Percentiles rank a stretch among this genome's conserved stretches.
phyloP scores from a whole-genome alignment of 2,797 vertebrate genomes.

The Hyperoplus lanceolatus region DNA sequence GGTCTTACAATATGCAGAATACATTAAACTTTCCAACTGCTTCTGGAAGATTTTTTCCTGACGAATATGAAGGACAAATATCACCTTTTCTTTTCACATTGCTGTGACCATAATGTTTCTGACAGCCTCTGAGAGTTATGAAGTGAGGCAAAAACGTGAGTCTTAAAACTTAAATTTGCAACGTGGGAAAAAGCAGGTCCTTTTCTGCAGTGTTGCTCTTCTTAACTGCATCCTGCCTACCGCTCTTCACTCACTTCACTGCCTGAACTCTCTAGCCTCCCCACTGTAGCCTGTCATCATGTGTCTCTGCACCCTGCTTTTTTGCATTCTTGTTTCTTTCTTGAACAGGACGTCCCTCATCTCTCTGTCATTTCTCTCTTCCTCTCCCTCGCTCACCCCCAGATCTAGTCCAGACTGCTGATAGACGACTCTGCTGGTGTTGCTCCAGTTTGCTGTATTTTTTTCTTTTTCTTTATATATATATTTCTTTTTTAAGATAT shows the following conservation, averaged over 20 bases:
- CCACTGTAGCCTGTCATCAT: constrained; percentile 22
- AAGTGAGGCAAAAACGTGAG: constrained; percentile 9
- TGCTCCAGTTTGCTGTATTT: constrained; percentile 67
- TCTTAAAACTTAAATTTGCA: constrained; percentile 33
- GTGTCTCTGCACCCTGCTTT: constrained; percentile 25
- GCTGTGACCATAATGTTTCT: constrained; percentile 42
- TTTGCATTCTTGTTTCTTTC: constrained; percentile 35
- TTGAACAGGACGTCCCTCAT: constrained; percentile 68
- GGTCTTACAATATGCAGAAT: constrained; percentile 78
- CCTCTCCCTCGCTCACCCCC: constrained; percentile 67
- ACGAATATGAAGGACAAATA: constrained; percentile 54
- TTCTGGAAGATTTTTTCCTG: constrained; percentile 74
- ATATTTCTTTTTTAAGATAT: constrained; percentile 24
- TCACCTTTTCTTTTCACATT: constrained; percentile 51
- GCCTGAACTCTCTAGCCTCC: constrained; percentile 13
- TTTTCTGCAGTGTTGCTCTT: constrained; percentile 12
- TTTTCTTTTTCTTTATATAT: constrained; percentile 58
- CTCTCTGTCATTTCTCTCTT: constrained; percentile 71
- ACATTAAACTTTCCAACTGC: constrained; percentile 79
- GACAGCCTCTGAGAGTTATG: constrained; percentile 42
- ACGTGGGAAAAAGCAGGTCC: constrained; percentile 33
- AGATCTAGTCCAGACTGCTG: constrained; percentile 82
- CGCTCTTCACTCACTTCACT: constrained; percentile 18
- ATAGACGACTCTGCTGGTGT: constrained; percentile 70
- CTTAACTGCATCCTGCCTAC: constrained; percentile 14